Evolutionary conservation across 1,140 invertebrate species (phyloP), one percentile per base, ranked within the genome.

Genomic region (Drosophila mayri): DNA sequence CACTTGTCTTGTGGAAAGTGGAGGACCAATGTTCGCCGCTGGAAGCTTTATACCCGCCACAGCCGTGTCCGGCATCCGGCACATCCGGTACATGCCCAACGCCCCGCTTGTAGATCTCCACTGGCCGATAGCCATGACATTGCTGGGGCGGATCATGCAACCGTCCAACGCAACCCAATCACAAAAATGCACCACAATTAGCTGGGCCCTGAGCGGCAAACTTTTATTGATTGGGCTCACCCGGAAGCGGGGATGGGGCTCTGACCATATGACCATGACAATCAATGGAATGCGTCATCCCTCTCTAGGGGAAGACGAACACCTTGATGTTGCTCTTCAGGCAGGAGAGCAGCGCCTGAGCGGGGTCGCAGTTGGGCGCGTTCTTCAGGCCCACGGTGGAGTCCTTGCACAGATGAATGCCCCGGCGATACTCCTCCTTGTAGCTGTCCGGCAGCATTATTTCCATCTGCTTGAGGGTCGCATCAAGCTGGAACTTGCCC

Each of bases 391-490:
- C 91, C 14, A 32, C 57, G 1, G 83, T 74, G 16, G 81, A 59
- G 38, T 91, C 90, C 62, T 92, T 92, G 61, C 91, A 92, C 9
- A 60, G 50, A 0, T 38, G 20, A 18, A 91, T 47, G 11, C 91
- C 91, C 20, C 52, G 40, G 35, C 68, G 63, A 41, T 92, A 92
- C 9, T 81, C 76, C 0, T 75, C 52, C 72, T 92, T 92, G 38
- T 88, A 90, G 43, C 25, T 55, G 22, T 92, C 91, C 32, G 91
- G 91, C 75, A 92, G 61, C 9, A 92, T 52, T 2, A 92, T 44
- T 0, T 92, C 91, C 43, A 92, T 79, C 67, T 92, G 91, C 60
- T 92, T 92, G 1, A 92, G 58, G 1, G 91, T 64, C 3, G 85
- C 49, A 6, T 92, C 91, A 65, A 88, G 41, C 32, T 82, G 71